Base-by-base conservation (phyloP, 2,888 invertebrate species). In the Meta bourneti region DNA sequence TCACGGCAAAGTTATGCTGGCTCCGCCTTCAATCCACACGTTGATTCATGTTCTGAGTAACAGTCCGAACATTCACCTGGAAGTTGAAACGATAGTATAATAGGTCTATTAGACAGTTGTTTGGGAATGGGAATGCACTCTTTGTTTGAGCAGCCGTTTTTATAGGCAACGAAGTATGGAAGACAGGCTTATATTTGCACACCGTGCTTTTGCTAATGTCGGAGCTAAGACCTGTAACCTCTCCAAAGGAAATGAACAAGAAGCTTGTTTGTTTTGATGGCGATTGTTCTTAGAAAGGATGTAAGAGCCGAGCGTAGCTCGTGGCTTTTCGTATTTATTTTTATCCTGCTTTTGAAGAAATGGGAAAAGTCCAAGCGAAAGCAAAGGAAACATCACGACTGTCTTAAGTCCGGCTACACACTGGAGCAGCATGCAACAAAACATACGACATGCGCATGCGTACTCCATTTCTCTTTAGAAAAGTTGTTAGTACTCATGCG, bases 71-170 rank as follows among this genome's bases (percentile, higher is more conserved):
- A 75, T 74, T 89, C 89, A 89, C 89, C 81, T 80, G 88, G 49
- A 61, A 49, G 51, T 61, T 52, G 48, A 80, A 87, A 80, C 52
- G 16, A 71, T 34, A 79, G 49, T 71, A 51, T 81, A 89, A 82
- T 82, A 77, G 74, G 70, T 51, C 72, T 75, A 82, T 82, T 89
- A 89, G 77, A 82, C 19, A 48, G 54, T 72, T 88, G 61, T 88
- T 88, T 81, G 71, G 61, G 72, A 19, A 69, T n/a, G 74, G 72
- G 72, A 70, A 81, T 54, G 61, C 54, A 74, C 74, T 74, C 19
- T 61, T 49, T 88, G 61, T 88, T 88, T 88, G 74, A 80, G 61
- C 88, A 88, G 72, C 19, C 13, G 79, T 72, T 74, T 84, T 74
- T 84, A 54, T 84, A 52, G 48, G 74, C 75, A 75, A 79, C 16